Evolutionary conservation across 2,888 invertebrate genomes (phyloP), one percentile per base, ranked within the genome.

Genomic region (Lasioglossum figueresi): DNA sequence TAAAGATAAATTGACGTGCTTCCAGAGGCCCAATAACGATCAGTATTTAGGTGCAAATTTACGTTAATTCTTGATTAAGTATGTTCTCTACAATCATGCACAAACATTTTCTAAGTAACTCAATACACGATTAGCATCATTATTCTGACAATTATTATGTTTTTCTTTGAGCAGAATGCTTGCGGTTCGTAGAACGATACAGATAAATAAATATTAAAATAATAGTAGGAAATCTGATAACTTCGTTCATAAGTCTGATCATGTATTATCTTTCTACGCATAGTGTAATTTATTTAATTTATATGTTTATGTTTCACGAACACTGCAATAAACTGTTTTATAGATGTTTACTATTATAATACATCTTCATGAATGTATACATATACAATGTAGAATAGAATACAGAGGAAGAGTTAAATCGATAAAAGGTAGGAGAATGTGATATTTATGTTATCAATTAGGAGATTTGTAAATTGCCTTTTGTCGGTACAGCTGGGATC

Each of bases 11-110:
- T 82, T 90, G 66, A 79, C 48, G 89, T 90, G 88, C 89, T 89
- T 90, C 90, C 89, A 86, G 75, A 82, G 52, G 76, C 80, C 80
- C 72, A 83, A 82, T 86, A 83, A 75, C 79, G 66, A 84, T 88
- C 78, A 90, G 82, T 84, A 84, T 86, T 83, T 82, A 79, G 40
- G 43, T 83, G 80, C 72, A 82, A 86, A 68, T 82, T 86, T 84
- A 59, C 56, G 74, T 74, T 83, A 45, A 75, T 83, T 89, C 77
- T 68, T 23, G 45, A 66, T 63, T 76, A 79, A 63, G 27, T 70
- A 78, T 77, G 27, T 77, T 79, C 77, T 72, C 81, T 59, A 79
- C 43, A 56, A 76, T 80, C 75, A 52, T 88, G 66, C 78, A 68
- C 48, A 84, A 81, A 74, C 12, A 71, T 59, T 56, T 43, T 76